These are phyloP conservation scores for Rhegmatorhina hoffmannsi DNA, from an alignment of 2,113 vertebrate genomes.

Conservation along the genomic window DNA sequence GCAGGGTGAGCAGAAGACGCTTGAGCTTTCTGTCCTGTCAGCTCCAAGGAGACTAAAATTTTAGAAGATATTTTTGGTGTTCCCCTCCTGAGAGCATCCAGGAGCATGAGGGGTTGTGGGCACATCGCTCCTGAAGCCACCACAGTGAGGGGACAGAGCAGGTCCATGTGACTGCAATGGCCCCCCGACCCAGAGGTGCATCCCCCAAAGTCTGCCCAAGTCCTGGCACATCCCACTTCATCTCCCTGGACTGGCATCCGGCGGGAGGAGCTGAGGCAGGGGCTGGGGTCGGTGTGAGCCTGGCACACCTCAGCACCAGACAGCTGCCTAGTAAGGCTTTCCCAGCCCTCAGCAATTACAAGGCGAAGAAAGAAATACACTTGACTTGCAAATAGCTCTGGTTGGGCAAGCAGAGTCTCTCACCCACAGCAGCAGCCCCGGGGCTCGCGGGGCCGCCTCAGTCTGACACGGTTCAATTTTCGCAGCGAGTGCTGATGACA, in stretches of 20 bases:
- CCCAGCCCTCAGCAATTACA: background rate
- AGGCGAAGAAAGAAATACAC: background rate
- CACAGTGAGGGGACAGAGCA: background rate
- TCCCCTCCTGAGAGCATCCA: background rate
- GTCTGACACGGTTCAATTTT: background rate
- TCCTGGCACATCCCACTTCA: background rate
- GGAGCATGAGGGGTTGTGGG: rapidly evolving
- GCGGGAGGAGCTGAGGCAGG: background rate
- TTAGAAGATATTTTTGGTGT: rapidly evolving
- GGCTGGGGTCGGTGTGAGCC: background rate
- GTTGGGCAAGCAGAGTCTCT: background rate
- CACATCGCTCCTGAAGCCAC: background rate
- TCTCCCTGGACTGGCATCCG: rapidly evolving
- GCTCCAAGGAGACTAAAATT: rapidly evolving
- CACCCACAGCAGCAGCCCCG: background rate
- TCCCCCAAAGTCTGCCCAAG: rapidly evolving
- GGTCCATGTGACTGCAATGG: rapidly evolving
- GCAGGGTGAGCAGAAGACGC: rapidly evolving
- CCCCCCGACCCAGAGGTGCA: rapidly evolving
- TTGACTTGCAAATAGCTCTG: conserved; percentile 18
- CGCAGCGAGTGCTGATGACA: background rate
- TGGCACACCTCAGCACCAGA: background rate
- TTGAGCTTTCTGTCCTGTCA: background rate
- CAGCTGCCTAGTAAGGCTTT: background rate
- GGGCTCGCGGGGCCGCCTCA: background rate